Evolutionary conservation across 1,140 invertebrate genomes (phyloP), one percentile per base, ranked within the genome.

Genomic region (Archegozetes longisetosus): DNA sequence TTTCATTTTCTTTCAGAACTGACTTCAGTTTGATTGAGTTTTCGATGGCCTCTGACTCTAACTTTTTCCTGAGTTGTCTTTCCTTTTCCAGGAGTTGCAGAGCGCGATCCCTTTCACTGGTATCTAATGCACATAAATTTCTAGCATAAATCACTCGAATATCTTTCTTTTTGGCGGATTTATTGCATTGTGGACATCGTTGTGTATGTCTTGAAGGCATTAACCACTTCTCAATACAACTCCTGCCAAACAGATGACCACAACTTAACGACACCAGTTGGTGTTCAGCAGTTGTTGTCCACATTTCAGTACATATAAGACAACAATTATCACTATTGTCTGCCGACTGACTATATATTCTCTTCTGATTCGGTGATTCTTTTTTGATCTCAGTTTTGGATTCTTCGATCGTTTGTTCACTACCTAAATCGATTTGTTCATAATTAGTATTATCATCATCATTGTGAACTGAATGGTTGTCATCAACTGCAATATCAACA

Each of bases 161-260:
- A 68, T 95, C 89, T 65, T 76, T 80, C 22, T 78, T 69, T 3
- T 72, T 68, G 0, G 87, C 84, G 72, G 81, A 84, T 25, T 77
- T 76, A 70, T 94, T 94, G 70, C 91, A 95, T 52, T 86, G 85
- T 0, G 91, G 91, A 71, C 91, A 95, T 61, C 55, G 60, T n/a
- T 28, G 52, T 64, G 57, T 56, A 51, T 55, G 64, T 67, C 51
- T 49, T 48, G 66, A 49, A 2, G 65, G 63, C 52, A 70, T 70
- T 1, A 95, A 68, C 90, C 89, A 94, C 51, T 81, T 78, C 32
- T 82, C 75, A 23, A 94, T 85, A 70, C 91, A 95, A 51, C 77
- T 78, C 6, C 82, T 72, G 0, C 90, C 90, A 74, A 92, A 95
- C 1, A 94, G 72, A 74, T 95, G 91, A 0, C 91, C 91, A 75